phyloP scores from a whole-genome alignment of 2,888 invertebrate genomes.

The Busseola fusca region DNA sequence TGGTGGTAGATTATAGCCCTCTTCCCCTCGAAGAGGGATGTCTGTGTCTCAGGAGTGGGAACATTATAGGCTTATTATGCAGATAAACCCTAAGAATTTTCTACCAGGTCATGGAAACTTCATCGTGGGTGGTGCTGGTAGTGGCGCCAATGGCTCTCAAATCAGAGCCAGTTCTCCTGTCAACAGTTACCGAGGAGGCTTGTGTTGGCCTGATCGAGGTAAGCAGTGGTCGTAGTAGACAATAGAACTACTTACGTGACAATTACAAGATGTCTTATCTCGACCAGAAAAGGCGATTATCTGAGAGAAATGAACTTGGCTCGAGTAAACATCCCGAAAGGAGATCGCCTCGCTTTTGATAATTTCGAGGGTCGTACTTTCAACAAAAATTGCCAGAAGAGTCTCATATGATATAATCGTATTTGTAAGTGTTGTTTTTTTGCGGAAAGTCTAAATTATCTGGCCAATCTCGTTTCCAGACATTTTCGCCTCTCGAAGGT shows the following conservation, averaged over 20 bases:
- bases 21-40: too few relatives aligned
- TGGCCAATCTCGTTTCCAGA: too few relatives aligned
- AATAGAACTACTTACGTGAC: background rate
- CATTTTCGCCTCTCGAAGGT: too few relatives aligned
- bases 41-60: too few relatives aligned
- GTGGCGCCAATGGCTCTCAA: conserved; percentile 68
- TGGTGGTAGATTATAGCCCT: too few relatives aligned
- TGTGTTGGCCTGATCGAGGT: conserved; percentile 77
- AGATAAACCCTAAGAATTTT: background rate
- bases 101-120: conserved; percentile 71
- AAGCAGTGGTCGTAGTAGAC: background rate
- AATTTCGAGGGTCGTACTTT: background rate
- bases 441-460: too few relatives aligned
- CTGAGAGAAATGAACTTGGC: too few relatives aligned
- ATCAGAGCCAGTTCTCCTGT: conserved; percentile 43
- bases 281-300: background rate
- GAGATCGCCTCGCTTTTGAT: too few relatives aligned
- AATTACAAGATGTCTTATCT: background rate
- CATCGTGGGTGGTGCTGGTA: conserved; percentile 78
- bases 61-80: too few relatives aligned
- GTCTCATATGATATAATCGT: too few relatives aligned
- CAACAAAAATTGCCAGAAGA: background rate
- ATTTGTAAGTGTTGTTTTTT: too few relatives aligned
- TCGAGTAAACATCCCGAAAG: too few relatives aligned
- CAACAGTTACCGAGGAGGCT: conserved; percentile 67